phyloP scores from a whole-genome alignment of 2,113 vertebrate species.

The Notarius quadriscutis region DNA sequence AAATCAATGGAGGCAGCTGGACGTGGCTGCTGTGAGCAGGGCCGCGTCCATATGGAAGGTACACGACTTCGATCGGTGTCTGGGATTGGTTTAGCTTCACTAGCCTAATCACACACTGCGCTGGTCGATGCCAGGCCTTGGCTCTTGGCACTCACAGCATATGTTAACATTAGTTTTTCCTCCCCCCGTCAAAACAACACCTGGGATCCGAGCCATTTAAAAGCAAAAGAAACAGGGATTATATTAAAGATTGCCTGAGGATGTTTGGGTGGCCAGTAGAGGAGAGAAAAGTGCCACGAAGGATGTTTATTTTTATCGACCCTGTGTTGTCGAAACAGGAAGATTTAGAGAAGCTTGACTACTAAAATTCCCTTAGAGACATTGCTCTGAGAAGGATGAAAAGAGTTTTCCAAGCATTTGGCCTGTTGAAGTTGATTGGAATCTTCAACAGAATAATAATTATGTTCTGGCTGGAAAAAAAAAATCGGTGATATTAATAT shows the following conservation, averaged over 20 bases:
- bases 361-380: slow-evolving; percentile 75
- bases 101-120: slow-evolving; percentile 72
- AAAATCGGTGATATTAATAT: slow-evolving; percentile 23
- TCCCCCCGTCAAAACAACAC: slow-evolving; percentile 64
- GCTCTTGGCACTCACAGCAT: slow-evolving; percentile 69
- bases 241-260: slow-evolving; percentile 77
- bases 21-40: slow-evolving; percentile 62
- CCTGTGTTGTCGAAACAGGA: slow-evolving; percentile 76
- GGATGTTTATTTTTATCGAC: slow-evolving; percentile 78
- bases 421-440: slow-evolving; percentile 3
- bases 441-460: slow-evolving; percentile 39
- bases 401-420: slow-evolving; percentile 38
- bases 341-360: slow-evolving; percentile 76
- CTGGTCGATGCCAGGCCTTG: slow-evolving; percentile 69
- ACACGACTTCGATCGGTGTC: slow-evolving; percentile 71
- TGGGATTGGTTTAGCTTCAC: slow-evolving; percentile 67
- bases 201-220: slow-evolving; percentile 71
- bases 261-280: slow-evolving; percentile 67
- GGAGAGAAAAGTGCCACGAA: slow-evolving; percentile 66
- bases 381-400: slow-evolving; percentile 42
- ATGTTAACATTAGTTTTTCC: slow-evolving; percentile 71
- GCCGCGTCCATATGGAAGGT: slow-evolving; percentile 72
- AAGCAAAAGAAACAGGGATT: slow-evolving; percentile 66
- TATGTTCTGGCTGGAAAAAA: slow-evolving; percentile 11
- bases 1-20: slow-evolving; percentile 78